Percentiles rank a stretch among this genome's conserved stretches.
phyloP scores from a whole-genome alignment of 2,113 vertebrate genomes.

The Elgaria multicarinata region DNA sequence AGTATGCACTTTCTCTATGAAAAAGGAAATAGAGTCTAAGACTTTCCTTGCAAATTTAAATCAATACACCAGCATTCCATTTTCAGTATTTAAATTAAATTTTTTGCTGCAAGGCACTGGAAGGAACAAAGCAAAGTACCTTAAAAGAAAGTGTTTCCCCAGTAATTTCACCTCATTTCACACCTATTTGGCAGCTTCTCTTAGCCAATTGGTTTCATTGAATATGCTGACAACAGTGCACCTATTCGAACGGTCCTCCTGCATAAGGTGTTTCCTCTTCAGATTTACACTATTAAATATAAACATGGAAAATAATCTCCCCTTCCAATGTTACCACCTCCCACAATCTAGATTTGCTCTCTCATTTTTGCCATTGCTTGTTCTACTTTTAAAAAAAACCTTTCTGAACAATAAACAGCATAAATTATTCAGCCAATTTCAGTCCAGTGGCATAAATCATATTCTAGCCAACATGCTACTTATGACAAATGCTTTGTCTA shows the following conservation, averaged over 20 bases:
- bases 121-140: conserved; percentile 80
- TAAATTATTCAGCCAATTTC: conserved; percentile 80
- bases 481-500: conserved; percentile 78
- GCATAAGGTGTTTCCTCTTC: conserved; percentile 43
- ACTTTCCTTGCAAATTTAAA: conserved; percentile 79
- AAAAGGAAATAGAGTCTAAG: conserved; percentile 75
- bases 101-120: conserved; percentile 74
- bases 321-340: conserved; percentile 6
- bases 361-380: conserved; percentile 56
- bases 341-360: conserved; percentile 34
- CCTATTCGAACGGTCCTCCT: conserved; percentile 66
- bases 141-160: conserved; percentile 80
- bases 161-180: conserved; percentile 83
- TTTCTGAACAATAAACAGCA: conserved; percentile 76
- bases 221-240: conserved; percentile 73
- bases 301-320: conserved; percentile 52
- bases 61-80: conserved; percentile 76
- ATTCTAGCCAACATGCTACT: conserved; percentile 70
- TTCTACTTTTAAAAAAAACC: conserved; percentile 52
- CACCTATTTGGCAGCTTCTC: conserved; percentile 80
- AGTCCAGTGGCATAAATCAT: conserved; percentile 75
- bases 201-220: conserved; percentile 74
- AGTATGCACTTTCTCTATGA: conserved; percentile 58
- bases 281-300: conserved; percentile 69
- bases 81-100: conserved; percentile 80